These are phyloP conservation scores for Chrysemys picta DNA, from an alignment of 2,113 vertebrate genomes.

Conservation along the genomic window DNA sequence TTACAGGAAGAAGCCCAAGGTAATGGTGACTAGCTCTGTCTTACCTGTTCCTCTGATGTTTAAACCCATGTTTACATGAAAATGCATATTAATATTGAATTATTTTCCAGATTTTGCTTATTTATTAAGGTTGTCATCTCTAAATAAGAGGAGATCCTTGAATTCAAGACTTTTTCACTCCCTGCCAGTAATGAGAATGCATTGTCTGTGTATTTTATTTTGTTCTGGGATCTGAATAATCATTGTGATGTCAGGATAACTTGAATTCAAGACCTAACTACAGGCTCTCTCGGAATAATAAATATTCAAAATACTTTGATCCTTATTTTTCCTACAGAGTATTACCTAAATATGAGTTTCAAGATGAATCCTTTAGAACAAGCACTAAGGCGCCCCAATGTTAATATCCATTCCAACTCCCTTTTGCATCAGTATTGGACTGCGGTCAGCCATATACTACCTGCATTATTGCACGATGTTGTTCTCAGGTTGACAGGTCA, in stretches of 20 bases:
- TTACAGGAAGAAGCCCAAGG: slow-evolving; percentile 99
- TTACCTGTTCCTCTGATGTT: slow-evolving; percentile 82
- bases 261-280: slow-evolving; percentile 60
- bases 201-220: slow-evolving; percentile 56
- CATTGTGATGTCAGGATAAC: slow-evolving; percentile 35
- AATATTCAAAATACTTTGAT: slow-evolving; percentile 75
- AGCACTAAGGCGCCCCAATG: slow-evolving; percentile 85
- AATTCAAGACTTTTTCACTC: slow-evolving; percentile 64
- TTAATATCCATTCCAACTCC: slow-evolving; percentile 82
- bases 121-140: slow-evolving; percentile 67
- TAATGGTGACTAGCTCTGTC: slow-evolving; percentile 88
- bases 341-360: slow-evolving; percentile 83
- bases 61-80: slow-evolving; percentile 71
- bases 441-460: slow-evolving; percentile 82
- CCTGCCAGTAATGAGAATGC: slow-evolving; percentile 55
- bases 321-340: slow-evolving; percentile 89
- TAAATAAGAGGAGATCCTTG: slow-evolving; percentile 69
- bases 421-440: slow-evolving; percentile 85
- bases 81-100: slow-evolving; percentile 54
- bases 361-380: slow-evolving; percentile 90
- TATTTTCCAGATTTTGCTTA: slow-evolving; percentile 58
- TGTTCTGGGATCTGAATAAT: slow-evolving; percentile 54
- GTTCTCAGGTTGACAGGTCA: slow-evolving; percentile 89
- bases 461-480: slow-evolving; percentile 89
- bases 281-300: slow-evolving; percentile 61